Evolutionary conservation across 2,113 vertebrate genomes (phyloP).

Genomic region (Pionites leucogaster): DNA sequence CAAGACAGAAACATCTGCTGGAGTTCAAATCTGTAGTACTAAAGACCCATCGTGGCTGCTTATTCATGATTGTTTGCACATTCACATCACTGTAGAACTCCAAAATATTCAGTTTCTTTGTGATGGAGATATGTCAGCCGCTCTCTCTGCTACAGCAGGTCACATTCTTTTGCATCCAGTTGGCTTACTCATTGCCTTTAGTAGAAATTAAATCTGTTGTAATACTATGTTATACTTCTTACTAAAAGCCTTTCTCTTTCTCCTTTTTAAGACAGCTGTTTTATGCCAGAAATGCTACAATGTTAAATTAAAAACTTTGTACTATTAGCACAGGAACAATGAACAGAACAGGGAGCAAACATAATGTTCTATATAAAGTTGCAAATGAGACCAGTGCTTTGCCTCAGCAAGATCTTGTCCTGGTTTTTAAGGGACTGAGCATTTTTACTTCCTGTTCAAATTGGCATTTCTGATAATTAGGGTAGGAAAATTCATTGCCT

Average conservation of each 20-base stretch:
- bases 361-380: background rate
- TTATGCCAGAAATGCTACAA: conserved; percentile 36
- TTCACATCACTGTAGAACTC: conserved; percentile 41
- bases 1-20: conserved; percentile 64
- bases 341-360: conserved; percentile 16
- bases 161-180: conserved; percentile 54
- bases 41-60: conserved; percentile 26
- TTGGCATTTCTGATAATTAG: background rate
- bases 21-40: conserved; percentile 24
- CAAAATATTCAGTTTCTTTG: conserved; percentile 6
- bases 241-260: conserved; percentile 37
- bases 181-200: conserved; percentile 33
- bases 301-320: conserved; percentile 37
- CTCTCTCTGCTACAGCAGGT: conserved; percentile 21
- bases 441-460: background rate
- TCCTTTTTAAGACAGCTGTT: conserved; percentile 27
- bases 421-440: background rate
- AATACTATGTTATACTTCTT: conserved; percentile 20
- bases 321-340: background rate
- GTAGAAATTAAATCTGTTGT: conserved; percentile 52
- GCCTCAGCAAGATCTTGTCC: background rate
- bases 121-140: conserved; percentile 58
- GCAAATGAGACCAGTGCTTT: conserved; percentile 15
- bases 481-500: background rate
- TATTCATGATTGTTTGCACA: conserved; percentile 52